Conservation (phyloP, 2,113 vertebrate species). For the Romanogobio albipinnatus region DNA sequence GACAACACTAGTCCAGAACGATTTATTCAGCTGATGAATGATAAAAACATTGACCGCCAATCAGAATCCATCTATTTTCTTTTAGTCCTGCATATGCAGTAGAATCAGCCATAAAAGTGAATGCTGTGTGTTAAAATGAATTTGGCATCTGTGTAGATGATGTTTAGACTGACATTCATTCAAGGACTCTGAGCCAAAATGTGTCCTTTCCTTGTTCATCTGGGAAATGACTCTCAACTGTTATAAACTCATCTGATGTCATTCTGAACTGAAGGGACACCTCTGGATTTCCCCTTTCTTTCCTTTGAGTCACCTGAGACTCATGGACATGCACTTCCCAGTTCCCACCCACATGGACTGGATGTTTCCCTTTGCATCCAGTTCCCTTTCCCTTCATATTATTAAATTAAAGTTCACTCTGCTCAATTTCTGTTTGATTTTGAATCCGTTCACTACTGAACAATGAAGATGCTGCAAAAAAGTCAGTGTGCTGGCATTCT, state of each 20-base stretch:
- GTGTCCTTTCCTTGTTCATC: slow-evolving; percentile 4
- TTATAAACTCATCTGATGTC: slow-evolving; percentile 12
- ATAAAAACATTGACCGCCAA: too few species aligned
- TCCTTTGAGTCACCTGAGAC: background rate
- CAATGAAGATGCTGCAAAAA: background rate
- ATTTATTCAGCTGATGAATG: too few species aligned
- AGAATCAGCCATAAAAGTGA: background rate
- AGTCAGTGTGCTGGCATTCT: slow-evolving; percentile 37
- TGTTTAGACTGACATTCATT: slow-evolving; percentile 37
- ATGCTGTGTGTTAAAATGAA: background rate
- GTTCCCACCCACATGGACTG: background rate
- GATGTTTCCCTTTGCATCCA: background rate
- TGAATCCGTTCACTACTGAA: background rate
- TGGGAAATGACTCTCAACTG: background rate
- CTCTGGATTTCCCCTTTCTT: slow-evolving; percentile 13
- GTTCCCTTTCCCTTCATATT: background rate
- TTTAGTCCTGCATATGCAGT: too few species aligned
- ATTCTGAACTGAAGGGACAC: background rate
- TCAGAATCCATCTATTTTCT: background rate
- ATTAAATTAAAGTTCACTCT: background rate
- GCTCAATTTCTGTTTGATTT: background rate
- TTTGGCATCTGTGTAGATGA: background rate
- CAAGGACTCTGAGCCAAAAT: slow-evolving; percentile 40
- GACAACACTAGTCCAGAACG: too few species aligned
- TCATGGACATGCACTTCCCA: background rate